These are phyloP conservation scores for Metalampra italica DNA, from an alignment of 2,888 invertebrate species.

Conservation along the genomic window DNA sequence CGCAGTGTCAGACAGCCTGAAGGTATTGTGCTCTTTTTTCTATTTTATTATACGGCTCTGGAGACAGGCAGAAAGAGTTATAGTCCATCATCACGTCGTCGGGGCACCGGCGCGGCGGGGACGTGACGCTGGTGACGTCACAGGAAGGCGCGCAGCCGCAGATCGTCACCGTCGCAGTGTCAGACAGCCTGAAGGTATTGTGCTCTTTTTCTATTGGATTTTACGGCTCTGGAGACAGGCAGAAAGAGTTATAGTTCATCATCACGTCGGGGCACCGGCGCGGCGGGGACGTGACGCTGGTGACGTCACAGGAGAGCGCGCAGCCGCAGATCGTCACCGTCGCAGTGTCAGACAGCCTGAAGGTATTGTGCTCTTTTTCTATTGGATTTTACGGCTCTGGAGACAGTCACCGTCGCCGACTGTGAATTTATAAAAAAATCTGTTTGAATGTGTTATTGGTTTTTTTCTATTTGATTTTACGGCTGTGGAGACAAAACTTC, in stretches of 20 bases:
- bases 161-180: constrained; percentile 59
- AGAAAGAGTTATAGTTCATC: constrained; percentile 20
- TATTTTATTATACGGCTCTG: neutral
- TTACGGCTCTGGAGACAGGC: neutral
- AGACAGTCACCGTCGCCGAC: constrained; percentile 44
- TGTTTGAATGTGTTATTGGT: constrained; percentile 51
- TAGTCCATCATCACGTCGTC: constrained; percentile 50
- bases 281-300: constrained; percentile 19
- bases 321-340: constrained; percentile 58
- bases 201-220: neutral
- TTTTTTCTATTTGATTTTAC: neutral
- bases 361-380: constrained; percentile 36
- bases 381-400: neutral
- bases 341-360: constrained; percentile 58
- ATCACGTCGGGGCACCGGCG: constrained; percentile 46
- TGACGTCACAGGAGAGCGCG: constrained; percentile 11
- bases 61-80: too few species aligned
- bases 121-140: constrained; percentile 15
- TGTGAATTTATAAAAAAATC: too few species aligned
- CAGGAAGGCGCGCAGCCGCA: constrained; percentile 34
- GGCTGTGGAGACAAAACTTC: neutral
- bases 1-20: constrained; percentile 58
- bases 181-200: constrained; percentile 55
- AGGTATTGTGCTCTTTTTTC: constrained; percentile 36
- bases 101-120: constrained; percentile 32